phyloP scores from a whole-genome alignment of 2,113 vertebrate genomes.

The Alces alces region DNA sequence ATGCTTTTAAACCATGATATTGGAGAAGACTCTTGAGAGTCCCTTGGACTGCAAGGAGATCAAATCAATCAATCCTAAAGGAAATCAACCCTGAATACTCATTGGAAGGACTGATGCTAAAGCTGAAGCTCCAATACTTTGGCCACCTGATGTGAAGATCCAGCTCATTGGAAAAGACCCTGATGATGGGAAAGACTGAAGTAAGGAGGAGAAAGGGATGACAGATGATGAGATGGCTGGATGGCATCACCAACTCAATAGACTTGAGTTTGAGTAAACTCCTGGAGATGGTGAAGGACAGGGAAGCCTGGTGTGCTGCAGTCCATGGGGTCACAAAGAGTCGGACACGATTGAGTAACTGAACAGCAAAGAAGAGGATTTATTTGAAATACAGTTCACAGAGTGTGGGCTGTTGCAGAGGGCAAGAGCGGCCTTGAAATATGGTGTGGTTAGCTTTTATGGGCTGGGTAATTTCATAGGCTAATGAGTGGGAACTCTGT shows the following conservation, averaged over 20 bases:
- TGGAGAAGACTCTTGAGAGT: not conserved
- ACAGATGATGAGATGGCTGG: not conserved
- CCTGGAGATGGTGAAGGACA: not conserved
- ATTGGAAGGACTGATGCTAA: not conserved
- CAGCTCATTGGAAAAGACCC: not conserved
- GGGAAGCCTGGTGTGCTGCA: not conserved
- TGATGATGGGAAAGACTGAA: not conserved
- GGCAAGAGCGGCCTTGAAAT: not conserved
- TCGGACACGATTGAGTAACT: not conserved
- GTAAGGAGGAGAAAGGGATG: not conserved
- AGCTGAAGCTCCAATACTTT: not conserved
- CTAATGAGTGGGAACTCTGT: not conserved
- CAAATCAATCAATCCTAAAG: not conserved
- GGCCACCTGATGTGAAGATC: not conserved
- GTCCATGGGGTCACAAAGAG: not conserved
- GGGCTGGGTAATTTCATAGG: not conserved
- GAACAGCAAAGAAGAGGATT: not conserved
- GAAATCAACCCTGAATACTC: not conserved
- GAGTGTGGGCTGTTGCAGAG: not conserved
- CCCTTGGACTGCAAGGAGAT: not conserved
- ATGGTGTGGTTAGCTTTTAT: not conserved
- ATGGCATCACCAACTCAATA: not conserved
- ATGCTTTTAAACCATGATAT: not conserved
- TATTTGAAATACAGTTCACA: not conserved
- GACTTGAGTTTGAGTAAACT: not conserved